Evolutionary conservation across 2,113 vertebrate species (phyloP).

Genomic region (Otolemur garnettii): DNA sequence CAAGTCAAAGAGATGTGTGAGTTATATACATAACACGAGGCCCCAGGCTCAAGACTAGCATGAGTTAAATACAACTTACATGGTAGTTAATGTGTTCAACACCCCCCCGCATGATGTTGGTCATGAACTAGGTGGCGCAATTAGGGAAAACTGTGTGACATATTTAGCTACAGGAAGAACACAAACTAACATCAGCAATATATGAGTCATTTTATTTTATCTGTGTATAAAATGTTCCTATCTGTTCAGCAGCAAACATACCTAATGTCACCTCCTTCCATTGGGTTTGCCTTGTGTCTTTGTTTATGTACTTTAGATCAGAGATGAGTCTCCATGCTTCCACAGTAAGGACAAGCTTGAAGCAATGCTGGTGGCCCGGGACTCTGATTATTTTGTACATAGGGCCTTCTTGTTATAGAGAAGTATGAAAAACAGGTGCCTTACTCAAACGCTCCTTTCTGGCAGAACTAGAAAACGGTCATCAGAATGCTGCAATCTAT

Average conservation of each 20-base stretch:
- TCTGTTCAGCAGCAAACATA: background rate
- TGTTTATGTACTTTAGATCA: background rate
- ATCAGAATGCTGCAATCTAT: background rate
- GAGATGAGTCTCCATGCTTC: background rate
- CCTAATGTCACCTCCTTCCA: background rate
- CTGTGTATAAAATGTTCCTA: background rate
- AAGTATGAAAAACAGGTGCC: background rate
- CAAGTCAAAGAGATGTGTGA: too few species aligned
- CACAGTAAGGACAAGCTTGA: background rate
- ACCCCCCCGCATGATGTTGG: background rate
- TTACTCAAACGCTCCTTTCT: background rate
- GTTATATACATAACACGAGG: too few species aligned
- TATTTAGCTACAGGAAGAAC: background rate
- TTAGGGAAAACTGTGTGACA: slow-evolving; percentile 61
- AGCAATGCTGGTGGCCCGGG: background rate
- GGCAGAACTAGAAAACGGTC: background rate
- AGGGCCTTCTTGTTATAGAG: background rate
- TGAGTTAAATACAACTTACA: too few species aligned
- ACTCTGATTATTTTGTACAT: background rate
- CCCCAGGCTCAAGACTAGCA: too few species aligned
- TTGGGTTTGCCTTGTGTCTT: background rate
- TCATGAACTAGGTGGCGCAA: background rate
- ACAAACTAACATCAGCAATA: background rate
- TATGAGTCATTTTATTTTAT: background rate
- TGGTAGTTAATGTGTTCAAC: too few species aligned